Evolutionary conservation across 2,113 vertebrate genomes (phyloP), one percentile per base, ranked within the genome.

Genomic region (Neofelis nebulosa): DNA sequence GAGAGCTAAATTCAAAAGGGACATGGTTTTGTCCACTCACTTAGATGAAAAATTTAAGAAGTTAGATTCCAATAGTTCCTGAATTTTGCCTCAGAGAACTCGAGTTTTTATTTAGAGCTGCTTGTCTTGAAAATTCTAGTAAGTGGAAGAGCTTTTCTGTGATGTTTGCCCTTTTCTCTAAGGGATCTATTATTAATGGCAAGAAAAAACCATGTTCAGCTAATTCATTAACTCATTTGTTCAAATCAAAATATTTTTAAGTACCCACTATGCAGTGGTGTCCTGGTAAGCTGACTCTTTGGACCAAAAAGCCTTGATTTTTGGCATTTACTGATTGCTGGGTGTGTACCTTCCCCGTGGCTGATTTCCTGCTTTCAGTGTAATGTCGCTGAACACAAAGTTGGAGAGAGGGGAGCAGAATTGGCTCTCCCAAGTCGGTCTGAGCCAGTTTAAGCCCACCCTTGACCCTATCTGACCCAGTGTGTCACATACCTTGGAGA

Each of bases 11-110:
- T 74, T 82, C 36, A 61, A 90, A 94, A 27, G 33, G 38, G 95
- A 14, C 10, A 11, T 84, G 7, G 10, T 80, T 91, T 85, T 50
- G 31, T 50, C 57, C 41, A 82, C 27, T 63, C 29, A 61, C 29
- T 89, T 89, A 92, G 81, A 92, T 95, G 82, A 74, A 96, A 95
- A 68, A 78, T 85, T 85, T 55, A 78, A 91, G 76, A 90, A 94
- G 94, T 84, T 33, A 85, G 23, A 85, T 66, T 92, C 55, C 50
- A 83, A 57, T 57, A 45, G 68, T 88, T 91, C 5, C 11, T 80
- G 31, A 95, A 83, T 76, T 81, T 94, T 89, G 31, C 38, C 50
- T 94, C 29, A 33, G 48, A 79, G 41, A 76, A 80, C 52, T 88
- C 29, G 48, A 31, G 85, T 57, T 96, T 97, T 95, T 52, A 63